Base-by-base conservation (phyloP, 2,113 vertebrate genomes). In the Notothenia coriiceps region DNA sequence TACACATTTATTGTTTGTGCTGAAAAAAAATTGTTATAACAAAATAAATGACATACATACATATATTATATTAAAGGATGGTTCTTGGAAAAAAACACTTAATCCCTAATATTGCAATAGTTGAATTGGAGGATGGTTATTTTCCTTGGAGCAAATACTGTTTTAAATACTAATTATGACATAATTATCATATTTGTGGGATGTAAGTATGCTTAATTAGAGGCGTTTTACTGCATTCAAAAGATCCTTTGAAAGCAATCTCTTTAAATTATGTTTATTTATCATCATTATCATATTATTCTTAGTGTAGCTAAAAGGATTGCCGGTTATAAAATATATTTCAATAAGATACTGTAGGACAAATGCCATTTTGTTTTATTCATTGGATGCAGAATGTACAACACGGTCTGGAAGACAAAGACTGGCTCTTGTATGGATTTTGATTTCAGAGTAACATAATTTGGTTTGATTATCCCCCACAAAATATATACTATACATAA, bases 151-250 rank as follows among this genome's bases (percentile, higher is more conserved):
- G 15, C n/a, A 71, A 40, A 67, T 18, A 52, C 4, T 13, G 20
- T 57, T 66, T 35, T 50, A 49, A 5, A 62, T 56, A 22, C 44
- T 50, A 62, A 77, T 75, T 59, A 79, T 71, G 66, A 49, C 57
- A 22, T 18, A 46, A 74, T 74, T 65, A 76, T 60, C 22, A 67
- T 22, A 40, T 40, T 56, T 54, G 13, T 52, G 15, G 3, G 25
- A 55, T 47, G 25, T 46, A 59, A 67, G 80, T 76, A 74, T 43
- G 57, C 62, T 47, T 80, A 74, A 88, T 88, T 81, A 83, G 20
- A 17, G 18, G 10, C 63, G n/a, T 64, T 55, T 79, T 74, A 72
- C 35, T 8, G 20, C 61, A 51, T 56, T 69, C 61, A 87, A 78
- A 78, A 74, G 68, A 87, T 71, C 64, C 74, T 57, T n/a, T 35